A percentile compares a stretch with the other conserved stretches of the same genome.
Conservation (phyloP, 1,140 invertebrate species). For the Drosophila yakuba region DNA sequence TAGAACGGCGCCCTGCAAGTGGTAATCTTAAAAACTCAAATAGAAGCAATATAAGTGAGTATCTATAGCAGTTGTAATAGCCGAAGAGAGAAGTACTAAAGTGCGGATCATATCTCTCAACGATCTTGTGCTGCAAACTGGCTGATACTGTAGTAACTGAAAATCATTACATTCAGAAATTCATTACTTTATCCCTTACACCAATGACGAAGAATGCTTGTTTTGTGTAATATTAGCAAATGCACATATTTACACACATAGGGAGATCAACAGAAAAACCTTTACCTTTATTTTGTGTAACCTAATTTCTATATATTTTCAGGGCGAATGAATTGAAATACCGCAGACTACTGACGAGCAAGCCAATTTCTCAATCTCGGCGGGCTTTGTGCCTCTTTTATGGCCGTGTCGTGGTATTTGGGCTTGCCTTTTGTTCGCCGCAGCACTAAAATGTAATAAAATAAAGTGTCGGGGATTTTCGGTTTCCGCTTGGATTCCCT, state of each 20-base stretch:
- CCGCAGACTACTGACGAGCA: slow-evolving; percentile 24
- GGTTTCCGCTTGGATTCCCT: slow-evolving; percentile 36
- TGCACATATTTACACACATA: no score
- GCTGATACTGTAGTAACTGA: no score
- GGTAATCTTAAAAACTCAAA: not conserved
- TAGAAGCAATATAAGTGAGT: not conserved
- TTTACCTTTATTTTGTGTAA: no score
- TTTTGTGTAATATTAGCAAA: no score
- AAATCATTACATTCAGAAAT: no score
- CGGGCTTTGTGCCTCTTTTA: slow-evolving; percentile 20
- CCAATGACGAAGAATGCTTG: no score
- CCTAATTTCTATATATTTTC: not conserved
- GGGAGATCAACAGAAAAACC: no score
- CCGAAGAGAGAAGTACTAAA: no score
- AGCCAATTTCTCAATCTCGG: slow-evolving; percentile 32
- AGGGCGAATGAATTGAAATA: slow-evolving; percentile 18
- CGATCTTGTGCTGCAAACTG: no score
- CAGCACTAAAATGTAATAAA: slow-evolving; percentile 69
- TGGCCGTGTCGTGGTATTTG: slow-evolving; percentile 19
- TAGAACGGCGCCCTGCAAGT: not conserved
- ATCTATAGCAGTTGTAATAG: no score
- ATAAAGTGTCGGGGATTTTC: slow-evolving; percentile 69
- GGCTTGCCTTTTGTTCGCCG: slow-evolving; percentile 8
- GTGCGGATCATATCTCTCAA: no score
- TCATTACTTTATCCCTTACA: no score